phyloP scores from a whole-genome alignment of 2,888 invertebrate species.

The Epirrita christyi region DNA sequence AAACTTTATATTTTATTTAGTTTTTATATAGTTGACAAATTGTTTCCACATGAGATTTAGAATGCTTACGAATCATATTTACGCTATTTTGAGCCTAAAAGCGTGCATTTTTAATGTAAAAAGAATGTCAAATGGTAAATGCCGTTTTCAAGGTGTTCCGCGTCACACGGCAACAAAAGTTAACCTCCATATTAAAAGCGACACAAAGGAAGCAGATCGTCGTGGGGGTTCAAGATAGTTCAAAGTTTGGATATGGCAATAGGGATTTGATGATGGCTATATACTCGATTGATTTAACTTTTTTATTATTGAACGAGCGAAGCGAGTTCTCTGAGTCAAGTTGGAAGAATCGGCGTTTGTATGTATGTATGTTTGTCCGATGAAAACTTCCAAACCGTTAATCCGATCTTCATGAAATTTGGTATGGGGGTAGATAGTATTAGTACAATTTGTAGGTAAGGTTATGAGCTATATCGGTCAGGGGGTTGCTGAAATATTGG shows the following conservation, averaged over 20 bases:
- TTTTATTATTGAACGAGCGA: too few species aligned
- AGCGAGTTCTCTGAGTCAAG: too few species aligned
- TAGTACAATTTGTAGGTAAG: too few species aligned
- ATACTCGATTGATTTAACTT: neutral
- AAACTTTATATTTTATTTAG: neutral
- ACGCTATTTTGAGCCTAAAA: conserved; percentile 46
- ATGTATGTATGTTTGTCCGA: too few species aligned
- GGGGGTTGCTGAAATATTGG: too few species aligned
- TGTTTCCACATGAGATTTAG: conserved; percentile 41
- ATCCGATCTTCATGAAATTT: too few species aligned
- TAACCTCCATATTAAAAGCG: conserved; percentile 85
- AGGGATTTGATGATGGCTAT: neutral
- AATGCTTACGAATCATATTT: conserved; percentile 27
- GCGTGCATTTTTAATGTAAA: conserved; percentile 38
- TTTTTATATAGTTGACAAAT: conserved; percentile 61
- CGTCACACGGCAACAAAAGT: conserved; percentile 76
- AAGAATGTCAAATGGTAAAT: conserved; percentile 40
- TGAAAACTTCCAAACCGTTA: too few species aligned
- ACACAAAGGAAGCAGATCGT: conserved; percentile 82
- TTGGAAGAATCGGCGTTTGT: too few species aligned
- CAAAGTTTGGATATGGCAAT: conserved; percentile 50
- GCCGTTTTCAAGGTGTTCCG: conserved; percentile 62
- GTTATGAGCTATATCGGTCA: too few species aligned
- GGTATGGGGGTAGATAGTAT: too few species aligned
- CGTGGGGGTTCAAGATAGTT: conserved; percentile 47